phyloP scores from a whole-genome alignment of 1,140 invertebrate species.

The Cherax quadricarinatus region DNA sequence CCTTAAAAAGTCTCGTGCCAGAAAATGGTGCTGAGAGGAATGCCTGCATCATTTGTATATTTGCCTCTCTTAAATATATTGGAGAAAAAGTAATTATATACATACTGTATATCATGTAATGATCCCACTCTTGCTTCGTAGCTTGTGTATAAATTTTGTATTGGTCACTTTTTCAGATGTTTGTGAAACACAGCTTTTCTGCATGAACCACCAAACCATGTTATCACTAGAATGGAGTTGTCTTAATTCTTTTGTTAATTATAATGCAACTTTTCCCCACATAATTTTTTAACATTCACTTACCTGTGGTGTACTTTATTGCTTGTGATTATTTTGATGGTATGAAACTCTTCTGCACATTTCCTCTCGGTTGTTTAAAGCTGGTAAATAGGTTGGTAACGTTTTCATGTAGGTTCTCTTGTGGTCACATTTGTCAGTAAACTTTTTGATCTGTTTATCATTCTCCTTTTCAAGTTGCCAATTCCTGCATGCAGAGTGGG shows the following conservation, averaged over 20 bases:
- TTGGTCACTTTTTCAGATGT: neutral
- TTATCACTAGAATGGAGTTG: neutral
- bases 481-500: neutral
- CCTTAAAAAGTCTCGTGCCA: neutral
- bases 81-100: slow-evolving; percentile 16
- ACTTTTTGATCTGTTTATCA: neutral
- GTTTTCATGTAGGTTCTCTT: neutral
- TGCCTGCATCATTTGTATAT: slow-evolving; percentile 12
- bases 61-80: neutral
- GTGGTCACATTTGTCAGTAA: neutral
- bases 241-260: neutral
- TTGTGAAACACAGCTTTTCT: neutral
- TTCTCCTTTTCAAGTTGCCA: neutral
- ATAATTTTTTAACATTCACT: neutral
- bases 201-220: neutral
- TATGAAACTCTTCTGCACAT: neutral
- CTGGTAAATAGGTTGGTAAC: neutral
- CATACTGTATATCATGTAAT: neutral
- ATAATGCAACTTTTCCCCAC: neutral
- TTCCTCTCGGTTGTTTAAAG: neutral
- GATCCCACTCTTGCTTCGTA: neutral
- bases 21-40: slow-evolving; percentile 11
- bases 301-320: slow-evolving; percentile 3
- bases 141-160: slow-evolving; percentile 2
- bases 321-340: neutral